phyloP scores from a whole-genome alignment of 2,888 invertebrate genomes.

The Lycia hirtaria region DNA sequence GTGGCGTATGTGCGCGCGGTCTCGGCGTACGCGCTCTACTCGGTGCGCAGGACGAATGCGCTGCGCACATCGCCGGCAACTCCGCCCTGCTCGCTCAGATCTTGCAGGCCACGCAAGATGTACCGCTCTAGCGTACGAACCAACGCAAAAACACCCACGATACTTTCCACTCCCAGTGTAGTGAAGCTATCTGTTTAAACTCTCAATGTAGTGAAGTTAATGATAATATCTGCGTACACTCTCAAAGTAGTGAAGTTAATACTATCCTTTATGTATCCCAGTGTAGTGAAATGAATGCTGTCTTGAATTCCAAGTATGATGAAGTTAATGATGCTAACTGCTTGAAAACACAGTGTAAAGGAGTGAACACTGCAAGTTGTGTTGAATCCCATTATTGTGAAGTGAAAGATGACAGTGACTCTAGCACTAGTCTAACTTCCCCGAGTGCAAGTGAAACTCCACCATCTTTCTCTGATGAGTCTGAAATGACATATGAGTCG shows the following conservation, averaged over 20 bases:
- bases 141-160: neutral
- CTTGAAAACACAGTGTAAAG: no score
- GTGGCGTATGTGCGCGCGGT: conserved; percentile 37
- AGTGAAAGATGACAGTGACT: neutral
- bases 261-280: neutral
- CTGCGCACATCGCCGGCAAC: conserved; percentile 51
- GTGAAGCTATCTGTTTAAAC: neutral
- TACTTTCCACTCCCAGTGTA: neutral
- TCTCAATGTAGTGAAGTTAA: neutral
- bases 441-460: conserved; percentile 1
- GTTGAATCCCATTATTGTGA: neutral
- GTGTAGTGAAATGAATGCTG: neutral
- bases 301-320: no score
- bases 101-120: conserved; percentile 37
- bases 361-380: neutral
- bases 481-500: conserved; percentile 8
- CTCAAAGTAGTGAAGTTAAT: neutral
- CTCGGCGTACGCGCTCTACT: conserved; percentile 66
- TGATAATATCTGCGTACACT: neutral
- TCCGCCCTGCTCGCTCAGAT: conserved; percentile 53
- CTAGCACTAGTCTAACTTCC: neutral
- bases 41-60: conserved; percentile 64
- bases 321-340: no score
- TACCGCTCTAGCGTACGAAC: conserved; percentile 44
- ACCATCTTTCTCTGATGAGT: neutral